Conservation (phyloP, 2,888 invertebrate species). For the Aspidapion aeneum region DNA sequence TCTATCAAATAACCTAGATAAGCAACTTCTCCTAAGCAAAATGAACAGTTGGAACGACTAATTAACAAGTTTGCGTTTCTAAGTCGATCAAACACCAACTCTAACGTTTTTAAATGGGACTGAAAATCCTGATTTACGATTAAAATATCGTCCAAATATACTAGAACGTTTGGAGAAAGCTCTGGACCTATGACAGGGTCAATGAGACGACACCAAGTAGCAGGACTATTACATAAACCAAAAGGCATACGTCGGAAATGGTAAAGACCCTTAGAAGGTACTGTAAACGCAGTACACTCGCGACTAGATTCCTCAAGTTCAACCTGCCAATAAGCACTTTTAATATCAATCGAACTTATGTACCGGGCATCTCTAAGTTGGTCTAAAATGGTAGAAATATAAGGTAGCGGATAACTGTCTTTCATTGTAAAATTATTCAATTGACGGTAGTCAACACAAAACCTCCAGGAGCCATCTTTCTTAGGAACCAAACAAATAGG, state of each 20-base stretch:
- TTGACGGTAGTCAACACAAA: slow-evolving; percentile 4
- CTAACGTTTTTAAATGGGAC: neutral
- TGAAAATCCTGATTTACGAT: too few species aligned
- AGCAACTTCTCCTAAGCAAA: neutral
- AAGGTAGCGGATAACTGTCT: slow-evolving; percentile 5
- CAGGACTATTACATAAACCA: slow-evolving; percentile 11
- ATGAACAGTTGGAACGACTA: neutral
- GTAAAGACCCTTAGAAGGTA: slow-evolving; percentile 3
- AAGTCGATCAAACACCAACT: neutral
- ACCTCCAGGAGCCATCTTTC: slow-evolving; percentile 2
- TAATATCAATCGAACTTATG: slow-evolving; percentile 12
- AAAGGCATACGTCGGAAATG: slow-evolving; percentile 19
- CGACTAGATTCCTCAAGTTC: neutral
- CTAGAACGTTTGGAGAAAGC: slow-evolving; percentile 11
- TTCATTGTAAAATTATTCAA: slow-evolving; percentile 2
- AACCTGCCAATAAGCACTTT: slow-evolving; percentile 10
- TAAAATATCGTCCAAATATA: slow-evolving; percentile 3
- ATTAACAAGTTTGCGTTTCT: neutral
- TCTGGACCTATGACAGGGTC: slow-evolving; percentile 15
- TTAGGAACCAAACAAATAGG: slow-evolving; percentile 3
- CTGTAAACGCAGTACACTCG: slow-evolving; percentile 10
- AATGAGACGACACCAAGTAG: slow-evolving; percentile 17
- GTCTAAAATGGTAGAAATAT: slow-evolving; percentile 5
- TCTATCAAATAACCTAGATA: slow-evolving; percentile 2
- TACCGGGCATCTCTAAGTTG: neutral